Evolutionary conservation across 2,113 vertebrate species (phyloP).

Genomic region (Pao palembangensis): DNA sequence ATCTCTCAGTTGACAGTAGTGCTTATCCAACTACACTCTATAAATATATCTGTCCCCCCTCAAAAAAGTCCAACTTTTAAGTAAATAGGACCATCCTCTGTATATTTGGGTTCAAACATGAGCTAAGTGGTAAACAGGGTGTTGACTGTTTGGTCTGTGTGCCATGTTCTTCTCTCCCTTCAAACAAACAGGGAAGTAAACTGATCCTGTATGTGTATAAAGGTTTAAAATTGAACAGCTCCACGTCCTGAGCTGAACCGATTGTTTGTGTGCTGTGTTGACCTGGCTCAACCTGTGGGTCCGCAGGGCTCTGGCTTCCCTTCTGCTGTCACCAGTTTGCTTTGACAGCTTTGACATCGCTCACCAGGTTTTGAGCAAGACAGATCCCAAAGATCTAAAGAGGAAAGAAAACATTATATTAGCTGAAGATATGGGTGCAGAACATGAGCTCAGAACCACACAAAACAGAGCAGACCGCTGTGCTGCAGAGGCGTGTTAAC

Average conservation of each 20-base stretch:
- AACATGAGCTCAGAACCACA: background rate
- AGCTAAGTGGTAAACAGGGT: slow-evolving; percentile 50
- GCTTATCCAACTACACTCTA: slow-evolving; percentile 48
- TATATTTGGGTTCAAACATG: slow-evolving; percentile 50
- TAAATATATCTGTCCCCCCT: slow-evolving; percentile 42
- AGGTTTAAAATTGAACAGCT: slow-evolving; percentile 12
- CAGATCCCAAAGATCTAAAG: slow-evolving; percentile 88
- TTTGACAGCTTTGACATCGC: slow-evolving; percentile 86
- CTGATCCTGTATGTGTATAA: slow-evolving; percentile 21
- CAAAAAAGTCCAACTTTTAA: slow-evolving; percentile 21
- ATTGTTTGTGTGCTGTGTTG: slow-evolving; percentile 29
- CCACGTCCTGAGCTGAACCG: slow-evolving; percentile 25
- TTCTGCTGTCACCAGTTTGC: slow-evolving; percentile 84
- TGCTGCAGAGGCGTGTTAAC: background rate
- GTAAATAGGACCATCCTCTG: slow-evolving; percentile 32
- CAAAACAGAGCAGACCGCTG: background rate
- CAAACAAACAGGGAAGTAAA: slow-evolving; percentile 26
- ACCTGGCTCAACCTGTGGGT: slow-evolving; percentile 1
- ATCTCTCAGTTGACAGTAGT: slow-evolving; percentile 37
- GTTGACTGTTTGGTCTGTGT: slow-evolving; percentile 39
- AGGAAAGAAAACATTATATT: slow-evolving; percentile 19
- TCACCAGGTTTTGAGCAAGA: slow-evolving; percentile 87
- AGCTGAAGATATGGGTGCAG: background rate
- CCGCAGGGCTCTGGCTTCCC: slow-evolving; percentile 8
- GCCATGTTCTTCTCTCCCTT: slow-evolving; percentile 19